Evolutionary conservation across 2,113 vertebrate genomes (phyloP).

Genomic region (Mirounga angustirostris): DNA sequence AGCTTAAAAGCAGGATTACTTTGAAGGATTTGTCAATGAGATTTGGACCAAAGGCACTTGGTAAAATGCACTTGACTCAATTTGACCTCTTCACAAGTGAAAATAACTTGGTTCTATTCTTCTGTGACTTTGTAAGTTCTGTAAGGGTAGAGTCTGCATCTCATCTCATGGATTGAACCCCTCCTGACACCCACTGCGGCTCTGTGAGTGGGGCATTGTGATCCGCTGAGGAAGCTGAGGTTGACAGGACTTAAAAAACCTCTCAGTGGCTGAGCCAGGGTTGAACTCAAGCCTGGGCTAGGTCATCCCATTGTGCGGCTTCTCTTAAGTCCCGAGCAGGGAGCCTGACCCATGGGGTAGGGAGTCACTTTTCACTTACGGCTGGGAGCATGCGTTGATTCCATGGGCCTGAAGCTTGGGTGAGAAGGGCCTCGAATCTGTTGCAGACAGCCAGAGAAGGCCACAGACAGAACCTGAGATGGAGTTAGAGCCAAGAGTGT

Average conservation of each 20-base stretch:
- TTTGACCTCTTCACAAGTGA: neutral
- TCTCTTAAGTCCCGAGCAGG: neutral
- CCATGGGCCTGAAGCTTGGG: neutral
- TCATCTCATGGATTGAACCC: neutral
- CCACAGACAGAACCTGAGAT: neutral
- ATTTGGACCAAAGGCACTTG: neutral
- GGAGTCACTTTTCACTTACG: neutral
- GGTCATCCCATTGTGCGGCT: accelerated
- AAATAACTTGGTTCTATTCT: neutral
- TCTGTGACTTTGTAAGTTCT: neutral
- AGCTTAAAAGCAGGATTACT: neutral
- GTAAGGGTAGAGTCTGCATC: accelerated
- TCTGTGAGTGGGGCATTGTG: too few relatives aligned
- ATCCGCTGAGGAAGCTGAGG: neutral
- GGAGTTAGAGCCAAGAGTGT: neutral
- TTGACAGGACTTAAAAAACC: neutral
- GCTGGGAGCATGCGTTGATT: neutral
- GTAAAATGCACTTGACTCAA: neutral
- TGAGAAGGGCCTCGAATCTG: neutral
- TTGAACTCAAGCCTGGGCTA: neutral
- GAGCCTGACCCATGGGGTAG: neutral
- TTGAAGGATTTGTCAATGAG: neutral
- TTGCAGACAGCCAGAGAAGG: neutral
- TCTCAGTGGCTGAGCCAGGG: neutral
- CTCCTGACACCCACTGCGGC: neutral